Percentiles rank a stretch among this genome's conserved stretches.
phyloP scores from a whole-genome alignment of 2,113 vertebrate genomes.

The Chinchilla lanigera region DNA sequence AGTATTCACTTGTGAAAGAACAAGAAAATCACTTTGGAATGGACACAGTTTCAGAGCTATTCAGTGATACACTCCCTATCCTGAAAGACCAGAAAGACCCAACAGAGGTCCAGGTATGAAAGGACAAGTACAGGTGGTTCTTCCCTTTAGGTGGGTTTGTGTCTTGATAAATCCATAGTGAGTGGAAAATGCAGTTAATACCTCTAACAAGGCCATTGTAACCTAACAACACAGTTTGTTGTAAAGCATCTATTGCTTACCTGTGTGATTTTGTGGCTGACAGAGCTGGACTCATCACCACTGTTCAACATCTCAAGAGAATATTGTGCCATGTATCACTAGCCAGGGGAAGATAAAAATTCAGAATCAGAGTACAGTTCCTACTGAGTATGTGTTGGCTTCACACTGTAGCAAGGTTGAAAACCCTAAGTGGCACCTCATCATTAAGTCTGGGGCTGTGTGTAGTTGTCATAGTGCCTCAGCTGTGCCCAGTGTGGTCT shows the following conservation, averaged over 20 bases:
- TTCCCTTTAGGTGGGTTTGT: no score
- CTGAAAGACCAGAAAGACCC: neutral
- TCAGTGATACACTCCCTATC: neutral
- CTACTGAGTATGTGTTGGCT: neutral
- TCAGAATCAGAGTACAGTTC: neutral
- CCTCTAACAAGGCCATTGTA: no score
- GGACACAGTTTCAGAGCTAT: neutral
- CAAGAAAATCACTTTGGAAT: slow-evolving; percentile 10
- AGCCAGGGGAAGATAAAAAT: neutral
- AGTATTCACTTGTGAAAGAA: slow-evolving; percentile 3
- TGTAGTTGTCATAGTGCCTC: neutral
- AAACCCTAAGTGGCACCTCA: neutral
- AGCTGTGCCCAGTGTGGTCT: neutral
- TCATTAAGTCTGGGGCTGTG: neutral
- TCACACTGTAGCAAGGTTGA: neutral
- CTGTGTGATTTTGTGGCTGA: neutral
- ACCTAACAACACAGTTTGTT: neutral
- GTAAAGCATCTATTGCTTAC: neutral
- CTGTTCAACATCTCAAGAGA: neutral
- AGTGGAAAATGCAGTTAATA: neutral
- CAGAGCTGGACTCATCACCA: neutral
- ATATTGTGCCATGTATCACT: neutral
- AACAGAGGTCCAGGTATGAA: neutral
- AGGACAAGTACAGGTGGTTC: neutral
- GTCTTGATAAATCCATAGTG: neutral